Base-by-base conservation (phyloP, 2,797 vertebrate species). In the Anas capensis region DNA sequence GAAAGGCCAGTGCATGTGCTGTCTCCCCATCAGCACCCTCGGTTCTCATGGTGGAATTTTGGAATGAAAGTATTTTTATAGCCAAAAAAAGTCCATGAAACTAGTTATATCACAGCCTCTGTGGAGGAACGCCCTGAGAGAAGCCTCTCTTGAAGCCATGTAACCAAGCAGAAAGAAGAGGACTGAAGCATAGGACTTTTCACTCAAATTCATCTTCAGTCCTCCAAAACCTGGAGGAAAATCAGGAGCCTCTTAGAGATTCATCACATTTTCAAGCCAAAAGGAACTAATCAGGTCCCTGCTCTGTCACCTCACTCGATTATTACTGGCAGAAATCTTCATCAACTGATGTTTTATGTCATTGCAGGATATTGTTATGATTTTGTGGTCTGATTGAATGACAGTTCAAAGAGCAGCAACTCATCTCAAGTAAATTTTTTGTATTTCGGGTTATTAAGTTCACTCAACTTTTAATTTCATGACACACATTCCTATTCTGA, bases 401-500 rank as follows among this genome's bases (percentile, higher is more conserved):
- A 4, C 33, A 44, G 44, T 29, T 78, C 49, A 24, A 77, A 84
- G 77, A 78, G 21, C 61, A 58, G 49, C 2, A 3, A 19, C n/a
- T 65, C 42, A 16, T 12, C 34, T 64, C 56, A 15, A 1, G 0
- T 7, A 13, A n/a, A 1, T 60, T 44, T 84, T 38, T 36, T 17
- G 20, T 53, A 49, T 72, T 70, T 93, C 75, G 85, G 38, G n/a
- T 77, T 70, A 46, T 48, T 17, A 33, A 42, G 4, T n/a, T 76
- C 31, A 72, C 73, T 42, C 72, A 19, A 78, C 31, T 48, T n/a
- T 1, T 24, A 20, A 11, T 16, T 80, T 71, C 26, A 62, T 76
- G 70, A 86, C 76, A 62, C 81, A 29, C 1, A 1, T 53, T 96
- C 76, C 57, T 56, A 16, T 42, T 91, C 81, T 95, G 90, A 85